Base-by-base conservation (phyloP, 2,888 invertebrate genomes). In the Cheilosia grossa region DNA sequence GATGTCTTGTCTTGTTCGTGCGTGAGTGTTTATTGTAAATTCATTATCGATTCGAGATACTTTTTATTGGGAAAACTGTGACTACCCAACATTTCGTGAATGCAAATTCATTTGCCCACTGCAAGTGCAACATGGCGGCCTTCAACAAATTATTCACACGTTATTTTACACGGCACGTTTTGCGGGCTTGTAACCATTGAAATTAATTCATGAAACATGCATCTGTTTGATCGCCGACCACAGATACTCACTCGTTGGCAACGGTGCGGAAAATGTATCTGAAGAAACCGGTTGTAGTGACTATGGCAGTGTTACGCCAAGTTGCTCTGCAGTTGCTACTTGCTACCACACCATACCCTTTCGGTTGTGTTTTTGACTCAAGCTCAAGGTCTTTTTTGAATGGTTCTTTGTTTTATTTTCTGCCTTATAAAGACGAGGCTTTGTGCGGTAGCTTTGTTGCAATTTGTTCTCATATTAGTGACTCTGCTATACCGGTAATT, bases 301-400 rank as follows among this genome's bases (percentile, higher is more conserved):
- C 17, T 44, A 7, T 19, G 17, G 5, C 4, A 17, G 58, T 15
- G 42, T 54, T 67, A 44, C 42, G 54, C 7, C 19, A 9, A 37
- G 47, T 19, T 19, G 19, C 9, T 17, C 17, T 9, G 17, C 17
- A n/a, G n/a, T 42, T 42, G 4, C 5, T 27, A 27, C 27, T 42
- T 42, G 4, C n/a, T 27, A 27, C 27, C 27, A 27, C 19, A 19
- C 47, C 17, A 47, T 3, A 47, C 17, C 17, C 44, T 17, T 59
- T 44, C 67, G 66, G 56, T 5, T 51, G 53, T 19, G 2, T 2
- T 19, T 19, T 6, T 19, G 9, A 17, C 47, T 47, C 77, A 77
- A 77, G 67, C 77, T 77, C 77, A 77, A 77, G 77, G 77, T 67
- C 67, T 10, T 47, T 56, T 30, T 51, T 49, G 27, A 49, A 69